Evolutionary conservation across 2,797 vertebrate genomes (phyloP), one percentile per base, ranked within the genome.

Genomic region (Chloroceryle amazona): DNA sequence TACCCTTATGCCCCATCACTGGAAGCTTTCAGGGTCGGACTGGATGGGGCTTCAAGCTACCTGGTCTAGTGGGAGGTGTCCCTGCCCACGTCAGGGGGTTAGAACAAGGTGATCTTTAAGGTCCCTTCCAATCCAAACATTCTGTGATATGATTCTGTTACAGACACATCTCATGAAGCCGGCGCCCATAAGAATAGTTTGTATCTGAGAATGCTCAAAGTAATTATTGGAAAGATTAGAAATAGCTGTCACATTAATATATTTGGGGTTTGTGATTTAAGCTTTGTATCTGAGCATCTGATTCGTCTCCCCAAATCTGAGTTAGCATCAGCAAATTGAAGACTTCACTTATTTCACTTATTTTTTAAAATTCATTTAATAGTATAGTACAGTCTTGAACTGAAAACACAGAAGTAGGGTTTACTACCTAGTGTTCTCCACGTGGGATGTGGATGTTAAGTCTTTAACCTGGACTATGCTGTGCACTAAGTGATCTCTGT

Each of bases 221-320:
- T 79, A 68, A 79, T 97, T 93, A 87, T n/a, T 96, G 92, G 90
- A 95, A 97, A 96, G 92, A 89, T 72, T 82, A 90, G 82, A 96
- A 93, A 63, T 92, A 78, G 63, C 55, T 84, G 13, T 63, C 26
- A 22, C 94, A 81, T 82, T 93, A 80, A 82, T 85, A 37, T 68
- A 84, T 72, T 57, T 66, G 33, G 4, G 29, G 15, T 71, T 85
- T 88, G 62, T 92, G 86, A 44, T 96, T 93, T 94, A 81, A 95
- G 52, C 41, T 93, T 96, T 95, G 46, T 37, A 52, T 79, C 68
- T 63, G 60, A 86, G 74, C 14, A 25, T 58, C 57, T 31, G 54
- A 54, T 63, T 62, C 3, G 5, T 71, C 60, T 90, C 1, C 0
- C 55, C 91, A 91, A 90, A 61, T 76, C 57, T 75, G 55, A 96